Conservation (phyloP, 2,113 vertebrate species). For the Dolichallabes microphthalmus region DNA sequence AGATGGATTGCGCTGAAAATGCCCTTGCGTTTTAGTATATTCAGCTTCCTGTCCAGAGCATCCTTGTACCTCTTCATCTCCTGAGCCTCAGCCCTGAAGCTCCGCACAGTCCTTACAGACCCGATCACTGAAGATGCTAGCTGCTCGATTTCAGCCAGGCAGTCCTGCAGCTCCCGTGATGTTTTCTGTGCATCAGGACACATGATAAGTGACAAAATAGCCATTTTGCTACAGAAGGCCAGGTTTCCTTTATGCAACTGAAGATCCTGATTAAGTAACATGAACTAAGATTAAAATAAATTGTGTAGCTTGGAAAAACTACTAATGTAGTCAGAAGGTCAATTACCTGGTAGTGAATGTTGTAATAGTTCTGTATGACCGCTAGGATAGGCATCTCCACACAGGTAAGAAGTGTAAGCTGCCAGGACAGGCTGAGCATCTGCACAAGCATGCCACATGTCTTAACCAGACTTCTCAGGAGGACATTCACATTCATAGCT, state of each 20-base stretch:
- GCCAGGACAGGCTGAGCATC: constrained; percentile 79
- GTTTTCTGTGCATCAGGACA: constrained; percentile 60
- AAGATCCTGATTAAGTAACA: background rate
- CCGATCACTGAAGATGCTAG: constrained; percentile 71
- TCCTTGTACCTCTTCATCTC: constrained; percentile 71
- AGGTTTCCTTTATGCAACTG: background rate
- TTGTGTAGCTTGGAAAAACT: background rate
- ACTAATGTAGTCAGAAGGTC: background rate
- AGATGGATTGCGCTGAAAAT: constrained; percentile 56
- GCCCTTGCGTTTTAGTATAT: constrained; percentile 63
- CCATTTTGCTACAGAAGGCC: background rate
- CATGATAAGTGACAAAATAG: background rate
- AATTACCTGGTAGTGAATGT: constrained; percentile 66
- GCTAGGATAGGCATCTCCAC: constrained; percentile 72
- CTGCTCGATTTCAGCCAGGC: constrained; percentile 68
- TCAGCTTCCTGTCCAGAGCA: constrained; percentile 62
- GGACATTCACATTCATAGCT: constrained; percentile 74
- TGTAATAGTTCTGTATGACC: constrained; percentile 71
- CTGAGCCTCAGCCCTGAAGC: constrained; percentile 72
- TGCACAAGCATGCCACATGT: constrained; percentile 72
- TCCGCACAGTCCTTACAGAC: constrained; percentile 74
- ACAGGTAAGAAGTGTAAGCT: constrained; percentile 78
- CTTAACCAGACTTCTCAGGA: constrained; percentile 75
- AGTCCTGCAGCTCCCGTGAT: constrained; percentile 74
- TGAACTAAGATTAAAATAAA: background rate